Evolutionary conservation across 2,113 vertebrate species (phyloP).

Genomic region (Saccopteryx bilineata): DNA sequence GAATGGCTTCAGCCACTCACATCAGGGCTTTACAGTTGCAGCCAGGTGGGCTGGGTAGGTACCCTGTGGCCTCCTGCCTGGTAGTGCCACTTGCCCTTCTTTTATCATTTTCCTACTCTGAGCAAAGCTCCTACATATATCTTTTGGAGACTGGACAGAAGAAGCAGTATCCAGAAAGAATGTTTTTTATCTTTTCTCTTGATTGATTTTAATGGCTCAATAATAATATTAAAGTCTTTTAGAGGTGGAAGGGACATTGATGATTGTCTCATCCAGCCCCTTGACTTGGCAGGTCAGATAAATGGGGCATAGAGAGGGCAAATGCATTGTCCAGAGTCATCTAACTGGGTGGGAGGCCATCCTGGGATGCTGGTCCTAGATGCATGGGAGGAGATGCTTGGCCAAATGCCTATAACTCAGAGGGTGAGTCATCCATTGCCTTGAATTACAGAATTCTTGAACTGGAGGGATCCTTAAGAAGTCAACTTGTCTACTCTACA

Average conservation of each 20-base stretch:
- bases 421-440: constrained; percentile 30
- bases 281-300: neutral
- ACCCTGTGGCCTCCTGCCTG: neutral
- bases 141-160: neutral
- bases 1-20: neutral
- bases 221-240: constrained; percentile 40
- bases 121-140: neutral
- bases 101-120: neutral
- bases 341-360: neutral
- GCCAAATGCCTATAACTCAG: constrained; percentile 6
- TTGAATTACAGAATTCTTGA: constrained; percentile 34
- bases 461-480: neutral
- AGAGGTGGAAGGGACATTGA: neutral
- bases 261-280: neutral
- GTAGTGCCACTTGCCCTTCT: neutral
- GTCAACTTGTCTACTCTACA: neutral
- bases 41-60: neutral
- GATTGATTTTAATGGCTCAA: neutral
- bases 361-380: neutral
- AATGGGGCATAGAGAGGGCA: neutral
- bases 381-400: neutral
- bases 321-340: neutral
- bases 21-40: neutral
- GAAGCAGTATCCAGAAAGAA: neutral
- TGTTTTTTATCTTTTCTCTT: neutral